Base-by-base conservation (phyloP, 2,888 invertebrate genomes). In the Mactromeris polynyma region DNA sequence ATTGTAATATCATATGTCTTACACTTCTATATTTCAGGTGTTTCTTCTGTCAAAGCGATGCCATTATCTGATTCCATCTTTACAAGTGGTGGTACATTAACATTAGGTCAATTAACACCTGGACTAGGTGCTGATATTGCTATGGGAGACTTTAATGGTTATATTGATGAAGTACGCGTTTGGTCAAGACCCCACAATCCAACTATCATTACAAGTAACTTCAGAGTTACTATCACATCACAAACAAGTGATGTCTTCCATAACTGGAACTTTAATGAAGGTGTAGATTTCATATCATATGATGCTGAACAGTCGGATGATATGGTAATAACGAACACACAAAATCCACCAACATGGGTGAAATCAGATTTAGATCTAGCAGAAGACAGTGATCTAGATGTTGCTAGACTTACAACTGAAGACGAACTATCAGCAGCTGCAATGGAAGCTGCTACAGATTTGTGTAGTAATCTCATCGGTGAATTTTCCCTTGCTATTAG, bases 111-210 rank as follows among this genome's bases (percentile, higher is more conserved):
- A n/a, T 42, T 92, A 36, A 89, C 92, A 6, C 88, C 92, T 73
- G 93, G 89, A 21, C 89, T 93, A 14, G 80, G 38, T 21, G 80
- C 90, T 11, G 51, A 85, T 0, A 80, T 91, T 36, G 88, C 91
- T 11, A 84, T 89, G 19, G 92, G 92, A n/a, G 88, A 87, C 36
- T 94, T 94, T 69, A 77, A n/a, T 31, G 94, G 94, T 2, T 91
- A 91, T 38, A 91, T 95, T 54, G 94, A 94, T 87, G 94, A 94
- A 83, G 87, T 94, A 4, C 89, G 94, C 40, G 88, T 95, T 31
- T 95, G 95, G 95, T 89, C 90, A 11, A 81, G 94, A 40, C 93
- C 93, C 19, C 91, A 93, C 73, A 95, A 93, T 54, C 94, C 94
- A 79, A 90, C 93, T 0, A 87, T 95, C n/a, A 89, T 94, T 11